A percentile compares a stretch with the other conserved stretches of the same genome.
Conservation (phyloP, 2,888 invertebrate species). For the Kuschelorhynchus macadamiae region DNA sequence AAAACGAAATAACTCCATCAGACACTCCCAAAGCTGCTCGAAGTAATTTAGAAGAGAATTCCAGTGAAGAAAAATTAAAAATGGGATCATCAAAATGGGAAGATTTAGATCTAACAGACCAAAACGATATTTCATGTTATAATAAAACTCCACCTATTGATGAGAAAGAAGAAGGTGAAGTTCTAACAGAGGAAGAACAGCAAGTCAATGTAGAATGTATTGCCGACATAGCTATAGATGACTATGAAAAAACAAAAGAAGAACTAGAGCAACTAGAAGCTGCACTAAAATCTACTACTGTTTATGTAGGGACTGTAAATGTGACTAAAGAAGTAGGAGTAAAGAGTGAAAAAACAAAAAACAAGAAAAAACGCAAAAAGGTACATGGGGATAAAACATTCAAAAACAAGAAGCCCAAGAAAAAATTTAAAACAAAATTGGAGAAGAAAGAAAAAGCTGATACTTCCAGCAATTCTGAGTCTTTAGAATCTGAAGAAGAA, state of each 20-base stretch:
- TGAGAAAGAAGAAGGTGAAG: constrained; percentile 28
- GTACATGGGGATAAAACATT: constrained; percentile 22
- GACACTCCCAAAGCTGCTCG: constrained; percentile 7
- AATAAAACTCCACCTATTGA: constrained; percentile 24
- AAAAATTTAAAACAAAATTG: constrained; percentile 32
- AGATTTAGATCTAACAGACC: not conserved
- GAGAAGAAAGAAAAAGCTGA: constrained; percentile 37
- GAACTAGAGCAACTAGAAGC: constrained; percentile 25
- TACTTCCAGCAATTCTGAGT: constrained; percentile 11
- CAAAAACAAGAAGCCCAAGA: constrained; percentile 30
- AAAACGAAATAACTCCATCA: constrained; percentile 1
- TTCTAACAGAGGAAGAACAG: not conserved
- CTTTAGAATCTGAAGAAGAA: constrained; percentile 33
- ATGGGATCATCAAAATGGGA: constrained; percentile 7
- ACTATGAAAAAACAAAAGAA: constrained; percentile 34
- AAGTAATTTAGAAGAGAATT: not conserved
- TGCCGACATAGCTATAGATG: not conserved
- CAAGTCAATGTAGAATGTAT: too few relatives aligned
- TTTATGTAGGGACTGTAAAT: constrained; percentile 1
- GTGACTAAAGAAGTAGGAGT: not conserved
- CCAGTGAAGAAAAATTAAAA: not conserved
- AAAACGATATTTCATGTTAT: not conserved
- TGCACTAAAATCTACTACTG: constrained; percentile 4
- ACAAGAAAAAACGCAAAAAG: constrained; percentile 40
- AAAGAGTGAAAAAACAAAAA: constrained; percentile 18